A percentile compares a stretch with the other conserved stretches of the same genome.
Conservation (phyloP, 2,888 invertebrate species). For the Volucella bombylans region DNA sequence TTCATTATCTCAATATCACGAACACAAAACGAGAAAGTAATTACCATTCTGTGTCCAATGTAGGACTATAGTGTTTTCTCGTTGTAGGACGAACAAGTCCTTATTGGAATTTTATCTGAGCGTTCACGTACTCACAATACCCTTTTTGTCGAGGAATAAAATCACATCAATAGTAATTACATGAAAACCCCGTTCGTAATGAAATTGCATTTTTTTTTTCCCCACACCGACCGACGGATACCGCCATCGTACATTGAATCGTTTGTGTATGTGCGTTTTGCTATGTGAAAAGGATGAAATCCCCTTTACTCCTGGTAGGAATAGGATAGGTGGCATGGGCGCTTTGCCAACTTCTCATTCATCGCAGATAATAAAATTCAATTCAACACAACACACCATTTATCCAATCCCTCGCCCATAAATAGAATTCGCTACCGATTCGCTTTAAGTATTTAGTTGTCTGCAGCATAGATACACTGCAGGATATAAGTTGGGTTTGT, state of each 20-base stretch:
- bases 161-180: conserved; percentile 68
- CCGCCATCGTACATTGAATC: background rate
- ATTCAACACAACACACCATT: conserved; percentile 63
- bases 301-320: conserved; percentile 19
- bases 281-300: conserved; percentile 10
- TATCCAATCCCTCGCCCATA: conserved; percentile 45
- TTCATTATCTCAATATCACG: conserved; percentile 1
- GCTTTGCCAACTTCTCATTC: conserved; percentile 28
- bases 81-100: background rate
- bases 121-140: conserved; percentile 5
- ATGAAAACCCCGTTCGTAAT: conserved; percentile 57
- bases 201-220: conserved; percentile 47
- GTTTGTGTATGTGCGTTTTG: background rate
- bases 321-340: too few species aligned
- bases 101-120: too few species aligned
- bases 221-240: background rate
- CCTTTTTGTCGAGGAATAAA: conserved; percentile 18
- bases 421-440: conserved; percentile 49
- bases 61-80: background rate
- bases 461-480: conserved; percentile 4
- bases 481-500: background rate
- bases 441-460: background rate
- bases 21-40: background rate
- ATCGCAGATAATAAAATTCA: conserved; percentile 65
- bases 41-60: background rate